Conservation (phyloP, 2,888 invertebrate genomes). For the Calephelis perditalis region DNA sequence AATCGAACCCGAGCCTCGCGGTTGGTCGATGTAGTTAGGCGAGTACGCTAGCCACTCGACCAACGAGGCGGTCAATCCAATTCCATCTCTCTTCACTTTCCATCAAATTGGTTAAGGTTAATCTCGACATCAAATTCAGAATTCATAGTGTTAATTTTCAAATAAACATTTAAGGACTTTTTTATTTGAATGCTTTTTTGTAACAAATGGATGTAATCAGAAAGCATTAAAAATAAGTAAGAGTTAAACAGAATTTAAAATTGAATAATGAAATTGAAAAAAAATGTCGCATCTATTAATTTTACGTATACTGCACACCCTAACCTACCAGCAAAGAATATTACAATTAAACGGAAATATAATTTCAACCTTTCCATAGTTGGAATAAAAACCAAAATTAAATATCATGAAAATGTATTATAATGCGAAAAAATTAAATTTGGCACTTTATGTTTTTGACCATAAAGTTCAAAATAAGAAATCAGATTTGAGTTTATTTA, state of each 20-base stretch:
- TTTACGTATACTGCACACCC: conserved; percentile 23
- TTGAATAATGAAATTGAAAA: conserved; percentile 10
- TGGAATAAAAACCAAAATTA: neutral
- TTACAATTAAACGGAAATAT: conserved; percentile 9
- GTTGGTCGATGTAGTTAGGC: too few species aligned
- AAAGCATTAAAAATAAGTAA: too few species aligned
- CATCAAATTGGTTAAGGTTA: too few species aligned
- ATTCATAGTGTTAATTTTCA: too few species aligned
- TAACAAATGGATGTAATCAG: too few species aligned
- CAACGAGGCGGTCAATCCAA: too few species aligned
- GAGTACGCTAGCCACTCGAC: too few species aligned
- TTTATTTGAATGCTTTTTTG: too few species aligned
- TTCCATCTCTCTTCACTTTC: too few species aligned
- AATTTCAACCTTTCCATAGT: conserved; percentile 12
- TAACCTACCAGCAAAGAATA: conserved; percentile 16
- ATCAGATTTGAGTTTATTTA: conserved; percentile 22
- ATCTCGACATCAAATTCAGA: too few species aligned
- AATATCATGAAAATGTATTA: neutral
- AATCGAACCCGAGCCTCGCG: too few species aligned
- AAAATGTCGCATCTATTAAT: conserved; percentile 24
- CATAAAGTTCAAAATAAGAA: conserved; percentile 12
- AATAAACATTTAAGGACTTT: too few species aligned
- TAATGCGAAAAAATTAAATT: neutral
- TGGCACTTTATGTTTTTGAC: conserved; percentile 6
- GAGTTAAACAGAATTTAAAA: neutral